A percentile compares a stretch with the other conserved stretches of the same genome.
phyloP scores from a whole-genome alignment of 2,888 invertebrate genomes.

The Cosmia pyralina region DNA sequence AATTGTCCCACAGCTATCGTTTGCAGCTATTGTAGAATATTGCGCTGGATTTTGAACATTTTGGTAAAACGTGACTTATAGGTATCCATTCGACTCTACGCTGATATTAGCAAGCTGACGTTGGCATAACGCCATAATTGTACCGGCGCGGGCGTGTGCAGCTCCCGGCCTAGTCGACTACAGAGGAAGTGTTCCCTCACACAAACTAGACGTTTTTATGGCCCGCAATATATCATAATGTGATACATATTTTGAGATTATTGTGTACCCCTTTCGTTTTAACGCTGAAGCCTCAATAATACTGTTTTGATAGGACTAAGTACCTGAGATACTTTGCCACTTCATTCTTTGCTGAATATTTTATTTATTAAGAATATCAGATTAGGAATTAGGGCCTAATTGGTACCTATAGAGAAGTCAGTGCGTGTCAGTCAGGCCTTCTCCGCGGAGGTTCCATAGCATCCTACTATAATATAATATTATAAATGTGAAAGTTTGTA shows the following conservation, averaged over 20 bases:
- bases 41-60: conserved; percentile 78
- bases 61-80: conserved; percentile 83
- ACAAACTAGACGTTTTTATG: conserved; percentile 82
- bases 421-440: not conserved
- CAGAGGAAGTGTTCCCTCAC: conserved; percentile 73
- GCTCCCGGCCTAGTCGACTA: conserved; percentile 74
- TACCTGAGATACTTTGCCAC: too few species aligned
- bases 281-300: conserved; percentile 13
- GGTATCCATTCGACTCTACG: conserved; percentile 75
- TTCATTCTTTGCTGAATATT: too few species aligned
- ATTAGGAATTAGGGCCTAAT: not conserved
- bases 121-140: conserved; percentile 85
- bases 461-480: too few species aligned
- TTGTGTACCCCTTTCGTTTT: conserved; percentile 38
- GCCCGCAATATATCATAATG: conserved; percentile 71
- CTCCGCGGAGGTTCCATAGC: not conserved
- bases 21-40: conserved; percentile 73
- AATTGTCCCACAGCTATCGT: conserved; percentile 72
- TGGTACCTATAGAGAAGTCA: not conserved
- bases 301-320: not conserved
- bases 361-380: not conserved
- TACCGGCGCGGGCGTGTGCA: conserved; percentile 70
- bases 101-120: conserved; percentile 80
- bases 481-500: too few species aligned
- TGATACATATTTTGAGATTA: conserved; percentile 66